Percentiles rank a stretch among this genome's conserved stretches.
phyloP scores from a whole-genome alignment of 2,888 invertebrate species.

The Lithophane socia region DNA sequence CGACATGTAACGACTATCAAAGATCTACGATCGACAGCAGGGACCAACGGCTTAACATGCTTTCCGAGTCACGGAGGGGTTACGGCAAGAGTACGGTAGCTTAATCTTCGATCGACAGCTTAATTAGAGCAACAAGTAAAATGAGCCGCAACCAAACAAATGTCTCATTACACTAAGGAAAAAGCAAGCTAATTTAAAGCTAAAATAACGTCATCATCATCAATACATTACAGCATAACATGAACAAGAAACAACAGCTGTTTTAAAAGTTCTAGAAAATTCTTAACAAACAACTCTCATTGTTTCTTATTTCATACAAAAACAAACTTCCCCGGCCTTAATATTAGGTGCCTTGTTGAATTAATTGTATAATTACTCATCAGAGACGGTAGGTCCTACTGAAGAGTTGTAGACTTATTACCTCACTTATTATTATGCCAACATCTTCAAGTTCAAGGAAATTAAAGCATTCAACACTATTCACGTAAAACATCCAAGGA shows the following conservation, averaged over 20 bases:
- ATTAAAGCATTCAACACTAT: constrained; percentile 23
- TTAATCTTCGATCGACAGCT: background rate
- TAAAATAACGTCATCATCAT: constrained; percentile 18
- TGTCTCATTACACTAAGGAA: background rate
- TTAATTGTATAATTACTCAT: constrained; percentile 86
- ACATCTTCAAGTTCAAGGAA: constrained; percentile 43
- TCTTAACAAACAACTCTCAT: constrained; percentile 76
- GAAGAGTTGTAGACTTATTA: constrained; percentile 53
- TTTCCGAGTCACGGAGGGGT: background rate
- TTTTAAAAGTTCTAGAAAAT: constrained; percentile 72
- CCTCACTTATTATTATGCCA: constrained; percentile 40
- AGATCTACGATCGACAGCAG: background rate
- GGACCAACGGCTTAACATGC: background rate
- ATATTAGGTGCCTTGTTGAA: constrained; percentile 84
- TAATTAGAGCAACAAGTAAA: background rate
- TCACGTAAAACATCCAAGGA: background rate
- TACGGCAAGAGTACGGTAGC: background rate
- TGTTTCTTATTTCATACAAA: constrained; percentile 81
- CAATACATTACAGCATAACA: constrained; percentile 53
- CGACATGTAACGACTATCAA: background rate
- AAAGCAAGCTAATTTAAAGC: too few relatives aligned
- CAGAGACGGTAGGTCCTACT: constrained; percentile 57
- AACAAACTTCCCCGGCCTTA: constrained; percentile 79
- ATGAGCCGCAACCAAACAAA: background rate
- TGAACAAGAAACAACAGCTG: constrained; percentile 68